phyloP scores from a whole-genome alignment of 2,888 invertebrate genomes.

The Zygogramma bicolorata region DNA sequence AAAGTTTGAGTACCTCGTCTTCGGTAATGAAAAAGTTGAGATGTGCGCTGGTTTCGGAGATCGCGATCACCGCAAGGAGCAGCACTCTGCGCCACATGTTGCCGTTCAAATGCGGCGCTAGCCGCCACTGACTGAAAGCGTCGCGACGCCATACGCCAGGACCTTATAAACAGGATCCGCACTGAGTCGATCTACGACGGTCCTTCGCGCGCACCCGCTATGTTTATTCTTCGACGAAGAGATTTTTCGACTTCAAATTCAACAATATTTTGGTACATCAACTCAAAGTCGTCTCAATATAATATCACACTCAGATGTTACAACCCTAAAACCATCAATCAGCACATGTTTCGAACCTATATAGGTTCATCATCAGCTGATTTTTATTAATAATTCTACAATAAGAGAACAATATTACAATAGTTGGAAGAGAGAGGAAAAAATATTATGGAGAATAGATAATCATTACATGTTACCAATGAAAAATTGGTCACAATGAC shows the following conservation, averaged over 20 bases:
- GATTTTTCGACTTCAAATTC: conserved; percentile 5
- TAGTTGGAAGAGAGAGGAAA: too few relatives aligned
- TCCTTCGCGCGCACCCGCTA: conserved; percentile 17
- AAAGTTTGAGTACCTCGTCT: conserved; percentile 82
- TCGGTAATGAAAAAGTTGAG: conserved; percentile 85
- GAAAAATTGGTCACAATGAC: too few relatives aligned
- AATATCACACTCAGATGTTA: too few relatives aligned
- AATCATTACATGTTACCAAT: too few relatives aligned
- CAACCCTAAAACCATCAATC: too few relatives aligned
- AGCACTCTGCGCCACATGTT: conserved; percentile 43
- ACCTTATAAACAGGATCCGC: conserved; percentile 32
- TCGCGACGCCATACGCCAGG: conserved; percentile 46
- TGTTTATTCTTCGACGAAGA: conserved; percentile 6
- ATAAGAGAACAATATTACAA: too few relatives aligned
- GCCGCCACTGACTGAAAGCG: conserved; percentile 58
- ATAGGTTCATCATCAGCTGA: too few relatives aligned
- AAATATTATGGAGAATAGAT: too few relatives aligned
- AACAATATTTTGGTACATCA: not conserved
- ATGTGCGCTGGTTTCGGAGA: conserved; percentile 69
- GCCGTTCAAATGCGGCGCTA: conserved; percentile 61
- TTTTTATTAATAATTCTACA: too few relatives aligned
- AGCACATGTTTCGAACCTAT: too few relatives aligned
- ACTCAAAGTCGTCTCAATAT: too few relatives aligned
- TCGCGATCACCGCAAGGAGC: conserved; percentile 32
- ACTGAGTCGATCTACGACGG: conserved; percentile 14